phyloP scores from a whole-genome alignment of 1,140 invertebrate genomes.

The Semibalanus balanoides region DNA sequence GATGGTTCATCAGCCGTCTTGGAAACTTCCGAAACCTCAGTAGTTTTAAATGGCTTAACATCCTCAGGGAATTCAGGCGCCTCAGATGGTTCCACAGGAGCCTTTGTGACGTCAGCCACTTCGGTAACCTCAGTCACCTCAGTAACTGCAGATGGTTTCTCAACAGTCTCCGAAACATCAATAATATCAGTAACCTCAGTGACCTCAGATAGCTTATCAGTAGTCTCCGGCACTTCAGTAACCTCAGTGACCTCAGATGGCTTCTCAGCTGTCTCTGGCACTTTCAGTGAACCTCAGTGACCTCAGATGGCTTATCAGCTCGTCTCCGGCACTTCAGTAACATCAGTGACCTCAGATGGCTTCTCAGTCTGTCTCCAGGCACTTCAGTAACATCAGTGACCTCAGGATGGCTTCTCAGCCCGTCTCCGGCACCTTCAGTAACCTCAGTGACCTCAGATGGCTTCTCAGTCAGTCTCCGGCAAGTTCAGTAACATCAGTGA shows the following conservation, averaged over 20 bases:
- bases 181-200: not conserved
- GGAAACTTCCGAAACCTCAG: constrained; percentile 11
- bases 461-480: too few species aligned
- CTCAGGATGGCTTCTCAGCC: too few species aligned
- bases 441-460: too few species aligned
- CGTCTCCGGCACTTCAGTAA: too few species aligned
- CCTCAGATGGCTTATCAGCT: not conserved
- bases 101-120: constrained; percentile 11
- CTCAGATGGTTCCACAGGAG: too few species aligned
- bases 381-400: too few species aligned
- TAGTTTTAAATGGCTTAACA: constrained; percentile 14
- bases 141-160: constrained; percentile 12
- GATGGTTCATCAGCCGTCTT: constrained; percentile 15
- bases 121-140: constrained; percentile 9
- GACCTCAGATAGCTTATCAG: not conserved
- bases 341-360: not conserved
- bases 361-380: too few species aligned
- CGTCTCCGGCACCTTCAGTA: too few species aligned
- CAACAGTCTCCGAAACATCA: constrained; percentile 10
- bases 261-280: not conserved
- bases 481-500: too few species aligned
- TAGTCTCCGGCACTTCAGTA: too few species aligned
- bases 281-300: not conserved
- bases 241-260: not conserved
- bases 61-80: too few species aligned